These are phyloP conservation scores for Eulimnadia texana DNA, from an alignment of 1,140 invertebrate species.

Conservation along the genomic window DNA sequence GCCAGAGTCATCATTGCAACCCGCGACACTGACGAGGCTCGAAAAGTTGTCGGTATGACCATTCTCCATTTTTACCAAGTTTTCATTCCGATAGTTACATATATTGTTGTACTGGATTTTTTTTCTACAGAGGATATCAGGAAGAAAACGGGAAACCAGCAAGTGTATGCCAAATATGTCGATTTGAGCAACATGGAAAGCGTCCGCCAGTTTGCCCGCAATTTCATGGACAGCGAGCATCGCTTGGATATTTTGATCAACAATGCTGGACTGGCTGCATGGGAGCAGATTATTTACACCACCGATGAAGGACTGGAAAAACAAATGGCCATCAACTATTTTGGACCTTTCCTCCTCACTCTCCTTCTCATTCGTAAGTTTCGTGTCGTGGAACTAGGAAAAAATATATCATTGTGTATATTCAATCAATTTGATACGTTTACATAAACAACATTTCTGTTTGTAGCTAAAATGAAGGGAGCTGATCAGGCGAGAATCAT, in stretches of 20 bases:
- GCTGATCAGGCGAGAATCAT: constrained; percentile 65
- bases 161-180: constrained; percentile 25
- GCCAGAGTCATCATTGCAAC: constrained; percentile 35
- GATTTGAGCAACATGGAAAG: constrained; percentile 28
- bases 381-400: background rate
- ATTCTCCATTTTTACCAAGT: background rate
- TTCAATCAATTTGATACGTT: too few species aligned
- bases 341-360: constrained; percentile 70
- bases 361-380: constrained; percentile 47
- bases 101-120: constrained; percentile 2
- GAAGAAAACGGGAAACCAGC: constrained; percentile 17
- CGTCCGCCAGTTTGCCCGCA: constrained; percentile 26
- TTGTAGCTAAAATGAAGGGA: constrained; percentile 67
- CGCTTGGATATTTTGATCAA: constrained; percentile 38
- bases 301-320: constrained; percentile 33
- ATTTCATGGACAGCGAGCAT: constrained; percentile 26
- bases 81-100: too few species aligned
- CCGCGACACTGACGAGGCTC: constrained; percentile 27
- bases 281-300: constrained; percentile 16
- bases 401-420: constrained; percentile 19
- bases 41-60: constrained; percentile 21
- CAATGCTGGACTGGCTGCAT: constrained; percentile 32
- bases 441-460: too few species aligned
- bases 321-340: constrained; percentile 59
- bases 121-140: constrained; percentile 24